Evolutionary conservation across 2,797 vertebrate genomes (phyloP).

Genomic region (Oreochromis mossambicus): DNA sequence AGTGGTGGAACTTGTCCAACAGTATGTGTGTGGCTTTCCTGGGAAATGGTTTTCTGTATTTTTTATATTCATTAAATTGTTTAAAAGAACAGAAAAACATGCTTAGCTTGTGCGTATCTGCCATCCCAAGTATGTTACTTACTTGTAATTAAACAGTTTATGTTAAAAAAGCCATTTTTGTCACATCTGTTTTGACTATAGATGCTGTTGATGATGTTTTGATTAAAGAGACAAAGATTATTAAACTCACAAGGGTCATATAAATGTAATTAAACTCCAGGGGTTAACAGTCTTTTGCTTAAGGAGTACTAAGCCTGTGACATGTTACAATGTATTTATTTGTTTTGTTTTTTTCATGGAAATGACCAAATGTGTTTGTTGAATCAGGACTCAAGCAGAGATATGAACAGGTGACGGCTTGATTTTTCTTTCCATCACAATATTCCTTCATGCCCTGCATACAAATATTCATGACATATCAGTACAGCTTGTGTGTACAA

Average conservation of each 20-base stretch:
- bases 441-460: not conserved
- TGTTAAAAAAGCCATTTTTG: not conserved
- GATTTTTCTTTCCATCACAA: not conserved
- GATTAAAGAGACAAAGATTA: not conserved
- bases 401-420: not conserved
- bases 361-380: not conserved
- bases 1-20: not conserved
- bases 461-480: constrained; percentile 42
- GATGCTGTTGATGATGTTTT: not conserved
- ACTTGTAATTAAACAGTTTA: not conserved
- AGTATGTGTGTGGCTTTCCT: not conserved
- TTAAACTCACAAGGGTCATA: not conserved
- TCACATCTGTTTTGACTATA: not conserved
- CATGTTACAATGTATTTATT: not conserved
- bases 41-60: not conserved
- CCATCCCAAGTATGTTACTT: not conserved
- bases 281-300: not conserved
- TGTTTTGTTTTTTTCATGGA: not conserved
- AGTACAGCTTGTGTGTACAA: constrained; percentile 24
- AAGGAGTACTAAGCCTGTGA: not conserved
- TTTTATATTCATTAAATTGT: not conserved
- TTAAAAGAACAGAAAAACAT: not conserved
- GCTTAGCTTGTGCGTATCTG: not conserved
- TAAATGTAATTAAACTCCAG: not conserved
- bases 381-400: not conserved